Evolutionary conservation across 2,113 vertebrate genomes (phyloP).

Genomic region (Sardina pilchardus): DNA sequence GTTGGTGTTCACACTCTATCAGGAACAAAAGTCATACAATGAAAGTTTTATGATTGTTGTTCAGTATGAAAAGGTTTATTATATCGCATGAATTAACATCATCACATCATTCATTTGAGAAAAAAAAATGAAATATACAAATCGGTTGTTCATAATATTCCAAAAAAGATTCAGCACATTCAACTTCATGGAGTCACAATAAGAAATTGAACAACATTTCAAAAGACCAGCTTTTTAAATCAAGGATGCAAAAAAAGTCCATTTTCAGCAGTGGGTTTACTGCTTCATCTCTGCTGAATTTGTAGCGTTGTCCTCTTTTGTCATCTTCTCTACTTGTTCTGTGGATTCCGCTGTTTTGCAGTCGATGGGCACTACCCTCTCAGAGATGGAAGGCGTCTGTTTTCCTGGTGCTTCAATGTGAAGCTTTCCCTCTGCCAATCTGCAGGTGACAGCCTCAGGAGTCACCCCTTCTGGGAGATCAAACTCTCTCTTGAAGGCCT

Average conservation of each 20-base stretch:
- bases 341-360: neutral
- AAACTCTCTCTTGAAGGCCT: constrained; percentile 43
- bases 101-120: too few species aligned
- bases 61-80: too few species aligned
- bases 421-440: constrained; percentile 48
- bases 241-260: too few species aligned
- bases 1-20: too few species aligned
- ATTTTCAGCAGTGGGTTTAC: neutral
- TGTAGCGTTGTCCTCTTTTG: neutral
- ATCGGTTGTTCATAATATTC: too few species aligned
- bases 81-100: too few species aligned
- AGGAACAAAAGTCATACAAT: too few species aligned
- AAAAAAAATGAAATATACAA: too few species aligned
- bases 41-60: too few species aligned
- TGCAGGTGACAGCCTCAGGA: constrained; percentile 39
- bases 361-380: constrained; percentile 30
- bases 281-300: neutral
- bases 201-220: too few species aligned
- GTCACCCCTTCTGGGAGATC: constrained; percentile 44
- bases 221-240: too few species aligned
- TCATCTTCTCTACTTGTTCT: neutral
- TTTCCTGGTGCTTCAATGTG: constrained; percentile 47
- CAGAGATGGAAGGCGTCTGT: neutral
- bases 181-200: too few species aligned
- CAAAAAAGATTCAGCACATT: neutral